These are phyloP conservation scores for Leuciscus idus DNA, from an alignment of 2,113 vertebrate species.

Conservation along the genomic window DNA sequence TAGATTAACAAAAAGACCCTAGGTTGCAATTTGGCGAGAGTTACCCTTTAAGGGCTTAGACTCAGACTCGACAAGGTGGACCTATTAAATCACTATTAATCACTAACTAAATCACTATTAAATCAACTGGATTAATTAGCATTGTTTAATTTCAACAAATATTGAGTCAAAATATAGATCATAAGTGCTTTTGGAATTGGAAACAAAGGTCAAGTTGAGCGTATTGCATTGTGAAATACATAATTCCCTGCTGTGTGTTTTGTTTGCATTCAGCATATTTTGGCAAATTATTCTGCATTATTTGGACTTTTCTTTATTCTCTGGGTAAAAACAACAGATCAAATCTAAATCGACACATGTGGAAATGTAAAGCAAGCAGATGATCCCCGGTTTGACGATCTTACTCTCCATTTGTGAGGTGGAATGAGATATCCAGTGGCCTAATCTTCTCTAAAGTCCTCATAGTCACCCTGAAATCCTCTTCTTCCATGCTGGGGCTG, in stretches of 20 bases:
- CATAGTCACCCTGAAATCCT: constrained; percentile 28
- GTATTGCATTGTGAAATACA: background rate
- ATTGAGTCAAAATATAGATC: background rate
- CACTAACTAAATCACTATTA: background rate
- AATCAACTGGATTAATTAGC: background rate
- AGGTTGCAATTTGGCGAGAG: too few relatives aligned
- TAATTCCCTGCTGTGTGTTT: background rate
- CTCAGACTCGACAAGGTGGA: too few relatives aligned
- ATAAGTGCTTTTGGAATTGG: background rate
- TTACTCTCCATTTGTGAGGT: background rate
- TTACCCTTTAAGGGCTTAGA: too few relatives aligned
- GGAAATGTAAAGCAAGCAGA: background rate
- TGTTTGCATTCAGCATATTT: background rate
- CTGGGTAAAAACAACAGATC: background rate
- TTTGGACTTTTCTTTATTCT: background rate
- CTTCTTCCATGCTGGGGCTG: constrained; percentile 9
- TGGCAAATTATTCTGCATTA: background rate
- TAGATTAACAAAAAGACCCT: too few relatives aligned
- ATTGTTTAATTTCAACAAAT: background rate
- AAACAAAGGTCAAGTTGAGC: background rate
- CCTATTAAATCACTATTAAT: too few relatives aligned
- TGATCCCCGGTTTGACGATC: background rate
- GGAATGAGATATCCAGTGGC: background rate
- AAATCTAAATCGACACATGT: background rate
- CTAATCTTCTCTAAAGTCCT: constrained; percentile 11